Conservation (phyloP, 2,113 vertebrate genomes). For the Sander lucioperca region DNA sequence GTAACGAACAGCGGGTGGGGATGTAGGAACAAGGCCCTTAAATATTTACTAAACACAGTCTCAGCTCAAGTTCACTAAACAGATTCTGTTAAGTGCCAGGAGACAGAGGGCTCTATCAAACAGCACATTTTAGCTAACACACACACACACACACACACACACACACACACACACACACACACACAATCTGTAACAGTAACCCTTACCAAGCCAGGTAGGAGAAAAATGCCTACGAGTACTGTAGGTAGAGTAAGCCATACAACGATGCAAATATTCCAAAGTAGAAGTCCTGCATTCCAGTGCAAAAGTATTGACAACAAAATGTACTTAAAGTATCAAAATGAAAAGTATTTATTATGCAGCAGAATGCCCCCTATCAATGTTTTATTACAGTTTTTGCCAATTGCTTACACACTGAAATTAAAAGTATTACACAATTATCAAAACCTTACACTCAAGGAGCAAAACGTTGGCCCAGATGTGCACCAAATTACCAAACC, state of each 20-base stretch:
- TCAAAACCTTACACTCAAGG: too few relatives aligned
- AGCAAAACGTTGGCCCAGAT: too few relatives aligned
- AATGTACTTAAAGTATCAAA: neutral
- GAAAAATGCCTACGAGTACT: neutral
- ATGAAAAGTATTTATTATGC: neutral
- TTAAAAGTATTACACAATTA: too few relatives aligned
- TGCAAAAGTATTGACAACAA: neutral
- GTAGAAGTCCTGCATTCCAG: neutral
- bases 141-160: conserved; percentile 15
- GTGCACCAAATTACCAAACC: too few relatives aligned
- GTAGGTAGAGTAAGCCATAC: too few relatives aligned
- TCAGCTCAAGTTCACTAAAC: conserved; percentile 59
- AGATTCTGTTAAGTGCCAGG: conserved; percentile 37
- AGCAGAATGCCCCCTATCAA: neutral
- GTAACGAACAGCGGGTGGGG: conserved; percentile 79
- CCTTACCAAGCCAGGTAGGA: neutral
- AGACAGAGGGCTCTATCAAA: conserved; percentile 14
- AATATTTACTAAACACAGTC: conserved; percentile 81
- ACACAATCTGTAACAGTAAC: too few relatives aligned
- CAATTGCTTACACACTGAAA: too few relatives aligned
- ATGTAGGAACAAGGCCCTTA: conserved; percentile 80
- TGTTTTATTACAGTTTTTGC: neutral
- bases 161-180: conserved; percentile 1
- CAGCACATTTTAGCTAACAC: conserved; percentile 31
- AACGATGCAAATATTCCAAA: neutral